Evolutionary conservation across 2,888 invertebrate species (phyloP).

Genomic region (Anagyrus pseudococci): DNA sequence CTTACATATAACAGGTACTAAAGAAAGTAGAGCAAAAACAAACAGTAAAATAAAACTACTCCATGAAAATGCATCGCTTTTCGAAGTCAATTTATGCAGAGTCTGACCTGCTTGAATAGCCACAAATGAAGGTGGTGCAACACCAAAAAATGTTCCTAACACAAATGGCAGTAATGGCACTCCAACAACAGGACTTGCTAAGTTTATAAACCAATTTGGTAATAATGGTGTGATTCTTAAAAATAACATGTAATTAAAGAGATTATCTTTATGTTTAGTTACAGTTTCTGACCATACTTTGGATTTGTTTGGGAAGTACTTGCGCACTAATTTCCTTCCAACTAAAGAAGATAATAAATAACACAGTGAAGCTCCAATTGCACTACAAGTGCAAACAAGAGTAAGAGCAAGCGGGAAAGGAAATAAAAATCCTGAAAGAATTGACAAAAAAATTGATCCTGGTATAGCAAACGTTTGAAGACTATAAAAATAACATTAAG

Average conservation of each 20-base stretch:
- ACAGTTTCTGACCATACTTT: slow-evolving; percentile 86
- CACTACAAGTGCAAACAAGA: slow-evolving; percentile 93
- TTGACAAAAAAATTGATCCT: slow-evolving; percentile 96
- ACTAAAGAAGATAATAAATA: slow-evolving; percentile 91
- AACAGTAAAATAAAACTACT: slow-evolving; percentile 81
- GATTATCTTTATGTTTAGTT: slow-evolving; percentile 81
- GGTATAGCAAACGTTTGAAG: slow-evolving; percentile 99
- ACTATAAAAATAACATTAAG: slow-evolving; percentile 63
- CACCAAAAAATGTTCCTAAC: slow-evolving; percentile 94
- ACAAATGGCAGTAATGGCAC: slow-evolving; percentile 93
- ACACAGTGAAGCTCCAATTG: slow-evolving; percentile 93
- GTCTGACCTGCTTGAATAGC: slow-evolving; percentile 98
- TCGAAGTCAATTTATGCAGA: slow-evolving; percentile 88
- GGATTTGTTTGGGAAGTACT: slow-evolving; percentile 89
- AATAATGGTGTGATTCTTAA: slow-evolving; percentile 95
- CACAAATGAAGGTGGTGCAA: slow-evolving; percentile 95
- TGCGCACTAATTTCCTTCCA: slow-evolving; percentile 83
- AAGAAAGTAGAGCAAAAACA: slow-evolving; percentile 80
- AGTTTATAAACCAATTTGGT: slow-evolving; percentile 99
- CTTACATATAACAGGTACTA: slow-evolving; percentile 88
- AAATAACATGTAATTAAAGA: slow-evolving; percentile 96
- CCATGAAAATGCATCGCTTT: slow-evolving; percentile 87
- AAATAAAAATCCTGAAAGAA: slow-evolving; percentile 95
- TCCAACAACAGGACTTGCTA: slow-evolving; percentile 95
- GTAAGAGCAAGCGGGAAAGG: slow-evolving; percentile 88